Percentiles rank a stretch among this genome's conserved stretches.
Evolutionary conservation across 2,888 invertebrate species (phyloP).

Genomic region (Strigamia crassipes): DNA sequence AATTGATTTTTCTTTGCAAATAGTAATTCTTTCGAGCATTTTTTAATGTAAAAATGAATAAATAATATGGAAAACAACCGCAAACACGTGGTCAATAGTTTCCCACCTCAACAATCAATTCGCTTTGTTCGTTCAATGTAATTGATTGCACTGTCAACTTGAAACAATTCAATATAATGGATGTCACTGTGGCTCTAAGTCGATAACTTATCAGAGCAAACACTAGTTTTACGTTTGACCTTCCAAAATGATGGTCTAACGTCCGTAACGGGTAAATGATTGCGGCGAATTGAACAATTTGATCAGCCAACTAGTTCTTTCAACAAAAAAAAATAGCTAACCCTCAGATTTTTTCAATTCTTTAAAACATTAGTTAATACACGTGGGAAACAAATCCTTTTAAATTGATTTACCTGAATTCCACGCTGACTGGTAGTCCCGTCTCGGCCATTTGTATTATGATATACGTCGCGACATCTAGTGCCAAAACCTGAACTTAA

Average conservation of each 20-base stretch:
- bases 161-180: background rate
- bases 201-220: background rate
- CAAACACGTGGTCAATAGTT: background rate
- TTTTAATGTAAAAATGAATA: no score
- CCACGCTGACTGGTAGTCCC: background rate
- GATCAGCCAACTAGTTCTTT: background rate
- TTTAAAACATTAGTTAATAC: background rate
- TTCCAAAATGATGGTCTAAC: background rate
- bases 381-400: background rate
- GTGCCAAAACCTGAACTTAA: background rate
- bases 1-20: no score
- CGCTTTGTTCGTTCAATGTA: background rate
- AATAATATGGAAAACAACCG: no score
- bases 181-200: background rate
- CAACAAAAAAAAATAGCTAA: background rate
- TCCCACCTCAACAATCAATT: no score
- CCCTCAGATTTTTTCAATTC: background rate
- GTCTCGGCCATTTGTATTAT: background rate
- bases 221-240: background rate
- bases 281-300: background rate
- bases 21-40: no score
- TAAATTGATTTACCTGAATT: conserved; percentile 13
- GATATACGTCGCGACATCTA: background rate
- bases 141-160: background rate
- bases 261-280: background rate